phyloP scores from a whole-genome alignment of 2,888 invertebrate species.

The Nephrotoma appendiculata region DNA sequence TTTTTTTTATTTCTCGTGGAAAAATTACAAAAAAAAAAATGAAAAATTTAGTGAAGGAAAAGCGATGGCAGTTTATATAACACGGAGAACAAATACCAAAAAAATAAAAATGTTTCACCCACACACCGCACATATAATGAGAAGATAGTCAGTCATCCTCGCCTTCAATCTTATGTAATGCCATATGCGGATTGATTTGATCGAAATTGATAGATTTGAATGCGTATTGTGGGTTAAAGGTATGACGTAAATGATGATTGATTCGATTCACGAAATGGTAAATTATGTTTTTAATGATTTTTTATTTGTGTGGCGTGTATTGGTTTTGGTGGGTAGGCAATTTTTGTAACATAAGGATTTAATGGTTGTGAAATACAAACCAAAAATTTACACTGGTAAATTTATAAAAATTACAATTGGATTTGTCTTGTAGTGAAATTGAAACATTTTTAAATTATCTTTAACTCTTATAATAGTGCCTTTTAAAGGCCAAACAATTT shows the following conservation, averaged over 20 bases:
- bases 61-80: not conserved
- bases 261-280: not conserved
- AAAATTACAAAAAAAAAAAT: not conserved
- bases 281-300: not conserved
- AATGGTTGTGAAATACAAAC: too few relatives aligned
- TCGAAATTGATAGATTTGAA: not conserved
- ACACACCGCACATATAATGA: not conserved
- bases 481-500: too few relatives aligned
- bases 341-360: too few relatives aligned
- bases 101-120: not conserved
- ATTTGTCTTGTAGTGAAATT: too few relatives aligned
- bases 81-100: not conserved
- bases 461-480: too few relatives aligned
- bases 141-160: not conserved
- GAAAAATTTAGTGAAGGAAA: not conserved
- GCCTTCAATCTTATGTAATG: not conserved
- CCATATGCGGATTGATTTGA: not conserved
- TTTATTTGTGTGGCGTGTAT: not conserved
- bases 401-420: too few relatives aligned
- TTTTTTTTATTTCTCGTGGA: not conserved
- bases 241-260: not conserved
- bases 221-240: not conserved
- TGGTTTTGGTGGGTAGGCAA: too few relatives aligned
- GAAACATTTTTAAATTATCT: too few relatives aligned
- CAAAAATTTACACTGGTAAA: too few relatives aligned